Base-by-base conservation (phyloP, 2,888 invertebrate genomes). In the Linyphia triangularis region DNA sequence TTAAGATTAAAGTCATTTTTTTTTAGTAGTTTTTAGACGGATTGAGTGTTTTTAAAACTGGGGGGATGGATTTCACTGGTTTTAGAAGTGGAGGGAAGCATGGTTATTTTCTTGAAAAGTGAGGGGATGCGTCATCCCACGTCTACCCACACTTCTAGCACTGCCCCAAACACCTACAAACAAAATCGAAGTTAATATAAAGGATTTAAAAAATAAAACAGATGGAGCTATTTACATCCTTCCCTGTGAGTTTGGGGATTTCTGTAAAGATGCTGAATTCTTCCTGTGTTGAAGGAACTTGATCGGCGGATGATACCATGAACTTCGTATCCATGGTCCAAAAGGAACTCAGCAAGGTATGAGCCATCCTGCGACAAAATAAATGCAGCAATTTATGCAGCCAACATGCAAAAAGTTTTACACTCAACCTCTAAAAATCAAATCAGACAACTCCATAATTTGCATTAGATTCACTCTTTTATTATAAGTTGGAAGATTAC, bases 301-400 rank as follows among this genome's bases (percentile, higher is more conserved):
- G 98, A 96, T 33, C 99, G 94, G 22, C 99, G 94, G 70, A 99
- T 96, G 81, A 99, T 96, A 0, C 99, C 99, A 93, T 99, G 99
- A 0, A 99, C 94, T 92, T 96, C 95, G 92, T 99, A 99, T 9
- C 97, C 98, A 93, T 98, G 99, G 77, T 95, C 95, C 24, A 99
- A 94, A 1, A 99, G 94, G 90, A 99, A 95, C 93, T 99, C 99
- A 0, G 99, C 97, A 90, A 99, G 94, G 93, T 99, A 99, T 0
- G 99, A 99, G 1, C 99, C 99, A 95, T 99, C 99, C 98, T 72
- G 7, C 7, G 10, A 19, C 63, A 6, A 77, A 10, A 1, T 19
- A 3, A 19, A 30, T n/a, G 33, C 33, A 9, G 5, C 24, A 3
- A 24, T 13, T 0, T n/a, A 33, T 1, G 0, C 3, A 69, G 19